Base-by-base conservation (phyloP, 2,888 invertebrate species). In the Ormyrus rosae region DNA sequence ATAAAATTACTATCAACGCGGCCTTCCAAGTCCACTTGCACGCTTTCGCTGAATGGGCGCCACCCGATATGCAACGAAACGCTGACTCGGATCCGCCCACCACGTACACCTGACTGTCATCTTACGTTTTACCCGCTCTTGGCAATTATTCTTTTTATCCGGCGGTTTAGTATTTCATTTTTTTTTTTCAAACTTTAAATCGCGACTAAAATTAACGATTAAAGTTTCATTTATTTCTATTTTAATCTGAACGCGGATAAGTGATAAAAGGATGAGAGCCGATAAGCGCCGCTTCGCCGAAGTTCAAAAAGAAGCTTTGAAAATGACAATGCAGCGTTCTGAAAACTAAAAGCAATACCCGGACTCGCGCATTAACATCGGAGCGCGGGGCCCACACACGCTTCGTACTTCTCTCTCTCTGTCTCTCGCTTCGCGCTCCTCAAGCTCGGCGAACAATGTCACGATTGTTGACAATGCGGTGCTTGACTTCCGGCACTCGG, bases 41-140 rank as follows among this genome's bases (percentile, higher is more conserved):
- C 6, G 73, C 85, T 84, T 85, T 84, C 85, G 90, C 89, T 90
- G 90, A 90, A 87, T 89, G 87, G 87, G 85, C 88, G 88, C 85
- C 86, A 88, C 86, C 86, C 85, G 88, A 88, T 87, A 86, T 75
- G 13, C 19, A 13, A 34, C 56, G 68, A 73, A 74, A 83, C 85
- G 90, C 90, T 90, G 90, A 90, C 88, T 89, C 90, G 89, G 90
- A 89, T 89, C 89, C 90, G 89, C 88, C 88, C 86, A 19, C 88
- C 85, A 76, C 84, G 83, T 81, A 81, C 80, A 70, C 65, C 79
- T 69, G 80, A 10, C 5, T 5, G n/a, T 64, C 63, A 56, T 67
- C 58, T 61, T 19, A 19, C 19, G 19, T 19, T 19, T 19, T 19
- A 19, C 1, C 19, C 19, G 1, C 2, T 19, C 19, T 19, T 19